Base-by-base conservation (phyloP, 2,797 vertebrate genomes). In the Urophycis tenuis region DNA sequence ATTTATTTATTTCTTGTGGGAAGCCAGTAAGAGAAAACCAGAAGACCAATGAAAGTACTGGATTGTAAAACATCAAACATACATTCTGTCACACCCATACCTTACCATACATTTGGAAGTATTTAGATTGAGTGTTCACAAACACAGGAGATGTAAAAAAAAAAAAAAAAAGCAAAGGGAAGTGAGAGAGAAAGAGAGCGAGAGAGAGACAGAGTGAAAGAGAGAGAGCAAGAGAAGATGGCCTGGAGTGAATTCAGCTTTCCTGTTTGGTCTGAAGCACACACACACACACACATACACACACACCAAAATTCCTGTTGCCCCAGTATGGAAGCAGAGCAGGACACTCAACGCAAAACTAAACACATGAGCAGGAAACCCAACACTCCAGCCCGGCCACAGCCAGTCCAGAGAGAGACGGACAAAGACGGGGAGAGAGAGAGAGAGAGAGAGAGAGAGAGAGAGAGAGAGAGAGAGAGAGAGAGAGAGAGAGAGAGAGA, bases 251-350 rank as follows among this genome's bases (percentile, higher is more conserved):
- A 80, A 84, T 79, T 83, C 76, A 70, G 77, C 77, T 53, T 82
- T 83, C n/a, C 39, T 84, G 75, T 74, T 81, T 72, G 35, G 17
- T 0, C 32, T 74, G 45, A 5, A 75, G 34, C 34, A n/a, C 49
- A 19, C 33, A 22, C 45, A 10, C 34, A 22, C 72, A 49, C 45
- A 49, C 45, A 17, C 49, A 53, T 5, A 53, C 49, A n/a, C 49
- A n/a, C 49, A 12, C 35, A n/a, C 71, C 77, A 49, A 79, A 71
- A 35, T 45, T 33, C 53, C 11, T 25, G 53, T 34, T 83, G 35
- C 10, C 45, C 71, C 33, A 49, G 74, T 84, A 77, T 77, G 77
- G 74, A 81, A 80, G 74, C 45, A 76, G 19, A 75, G 81, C 53
- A 78, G 77, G 71, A 73, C 49, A 74, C 32, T 73, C 31, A 60